phyloP scores from a whole-genome alignment of 2,797 vertebrate genomes.

The Columba guinea region DNA sequence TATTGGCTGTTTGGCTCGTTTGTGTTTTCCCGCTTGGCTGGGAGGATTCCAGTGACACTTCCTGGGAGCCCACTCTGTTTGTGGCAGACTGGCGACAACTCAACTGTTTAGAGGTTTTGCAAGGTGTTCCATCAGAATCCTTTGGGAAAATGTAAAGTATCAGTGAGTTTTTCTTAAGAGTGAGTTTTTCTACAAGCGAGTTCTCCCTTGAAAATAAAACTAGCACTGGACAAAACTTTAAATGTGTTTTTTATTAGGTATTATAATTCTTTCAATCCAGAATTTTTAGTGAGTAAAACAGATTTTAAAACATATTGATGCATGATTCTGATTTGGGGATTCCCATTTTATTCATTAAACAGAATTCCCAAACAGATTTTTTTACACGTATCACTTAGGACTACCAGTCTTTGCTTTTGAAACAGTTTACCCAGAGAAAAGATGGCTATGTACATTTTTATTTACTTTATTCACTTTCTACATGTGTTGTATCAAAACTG shows the following conservation, averaged over 20 bases:
- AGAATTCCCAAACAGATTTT: not conserved
- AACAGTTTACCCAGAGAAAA: not conserved
- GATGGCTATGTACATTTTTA: not conserved
- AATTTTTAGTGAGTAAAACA: not conserved
- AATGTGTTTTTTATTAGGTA: not conserved
- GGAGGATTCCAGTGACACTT: conserved; percentile 79
- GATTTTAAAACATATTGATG: not conserved
- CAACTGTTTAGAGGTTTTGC: conserved; percentile 94
- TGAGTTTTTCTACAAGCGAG: not conserved
- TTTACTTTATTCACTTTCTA: not conserved
- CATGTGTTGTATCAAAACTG: not conserved
- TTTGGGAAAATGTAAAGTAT: conserved; percentile 66
- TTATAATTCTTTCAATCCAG: conserved; percentile 5
- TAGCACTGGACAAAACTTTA: conserved; percentile 6
- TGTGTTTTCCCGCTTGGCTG: conserved; percentile 82
- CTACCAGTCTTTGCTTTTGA: not conserved
- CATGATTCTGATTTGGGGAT: not conserved
- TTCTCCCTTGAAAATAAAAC: conserved; percentile 10
- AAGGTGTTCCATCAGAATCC: conserved; percentile 97
- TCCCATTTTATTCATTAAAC: not conserved
- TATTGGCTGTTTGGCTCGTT: conserved; percentile 82
- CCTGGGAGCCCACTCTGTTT: conserved; percentile 81
- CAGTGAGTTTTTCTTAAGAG: not conserved
- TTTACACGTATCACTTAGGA: not conserved
- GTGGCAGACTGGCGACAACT: conserved; percentile 79